These are phyloP conservation scores for Chaenodraco wilsoni DNA, from an alignment of 2,797 vertebrate species.

Conservation along the genomic window DNA sequence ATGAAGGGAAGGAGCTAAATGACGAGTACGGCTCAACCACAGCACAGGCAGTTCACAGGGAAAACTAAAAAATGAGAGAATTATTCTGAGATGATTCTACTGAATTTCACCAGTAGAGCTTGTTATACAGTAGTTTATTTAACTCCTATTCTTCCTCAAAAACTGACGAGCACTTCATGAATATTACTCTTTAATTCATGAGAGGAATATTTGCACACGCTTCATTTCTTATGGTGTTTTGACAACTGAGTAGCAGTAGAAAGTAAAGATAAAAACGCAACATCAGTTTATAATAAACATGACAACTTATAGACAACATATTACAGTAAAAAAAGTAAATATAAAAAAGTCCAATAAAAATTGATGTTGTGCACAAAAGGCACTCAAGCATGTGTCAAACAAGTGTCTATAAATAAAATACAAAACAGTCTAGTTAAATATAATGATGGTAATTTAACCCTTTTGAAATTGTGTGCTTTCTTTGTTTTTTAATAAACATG, in stretches of 20 bases:
- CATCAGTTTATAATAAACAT: slow-evolving; percentile 63
- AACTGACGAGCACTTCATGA: slow-evolving; percentile 39
- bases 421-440: slow-evolving; percentile 66
- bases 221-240: slow-evolving; percentile 27
- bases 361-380: slow-evolving; percentile 88
- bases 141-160: slow-evolving; percentile 30
- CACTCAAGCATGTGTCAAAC: slow-evolving; percentile 80
- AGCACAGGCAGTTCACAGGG: slow-evolving; percentile 74
- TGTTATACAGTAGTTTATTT: slow-evolving; percentile 70
- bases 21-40: slow-evolving; percentile 76
- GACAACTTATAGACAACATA: slow-evolving; percentile 65
- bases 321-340: slow-evolving; percentile 71
- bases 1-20: slow-evolving; percentile 49
- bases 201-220: slow-evolving; percentile 38
- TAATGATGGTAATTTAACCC: slow-evolving; percentile 43
- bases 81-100: slow-evolving; percentile 66
- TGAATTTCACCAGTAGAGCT: slow-evolving; percentile 51
- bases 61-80: slow-evolving; percentile 41
- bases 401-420: slow-evolving; percentile 84
- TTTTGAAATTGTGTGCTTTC: slow-evolving; percentile 69
- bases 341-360: slow-evolving; percentile 79
- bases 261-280: slow-evolving; percentile 60
- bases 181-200: slow-evolving; percentile 35
- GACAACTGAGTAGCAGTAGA: slow-evolving; percentile 42
- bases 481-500: slow-evolving; percentile 51